Evolutionary conservation across 2,113 vertebrate species (phyloP), one percentile per base, ranked within the genome.

Genomic region (Cyanocitta stelleri): DNA sequence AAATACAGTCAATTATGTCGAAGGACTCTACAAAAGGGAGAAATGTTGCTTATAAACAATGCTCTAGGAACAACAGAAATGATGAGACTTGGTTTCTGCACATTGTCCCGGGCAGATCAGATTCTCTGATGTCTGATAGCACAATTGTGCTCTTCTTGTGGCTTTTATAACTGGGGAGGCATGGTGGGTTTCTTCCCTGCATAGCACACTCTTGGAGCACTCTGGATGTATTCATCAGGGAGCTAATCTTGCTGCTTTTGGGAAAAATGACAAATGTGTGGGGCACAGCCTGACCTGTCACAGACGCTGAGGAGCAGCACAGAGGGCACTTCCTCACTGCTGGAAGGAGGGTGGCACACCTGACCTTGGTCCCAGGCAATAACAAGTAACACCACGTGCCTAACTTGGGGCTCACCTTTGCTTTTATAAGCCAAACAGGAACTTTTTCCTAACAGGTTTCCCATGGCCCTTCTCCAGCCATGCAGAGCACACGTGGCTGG

Each of bases 281-380:
- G 22, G 46, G 13, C 16, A 37, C 41, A 81, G 71, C n/a, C 49
- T 77, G 85, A 22, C 24, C n/a, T 37, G 9, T 27, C 32, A 16
- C 54, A 69, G 80, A 13, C 0, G 0, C 23, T 5, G 6, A n/a
- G 41, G 61, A 78, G 13, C 35, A 51, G 62, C 0, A 1, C 26
- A 59, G 68, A 71, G 78, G 62, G 51, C 75, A 58, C 11, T 9
- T 58, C 59, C 43, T 67, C 3, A 0, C 64, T 5, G 1, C 55
- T 74, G 46, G 39, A n/a, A 58, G 37, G 46, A 81, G 72, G n/a
- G 10, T 85, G 75, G 68, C 64, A 84, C 4, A 2, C 16, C 35
- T 33, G 77, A 67, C 59, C 72, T 69, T 89, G 75, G 59, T 79
- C 41, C 55, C 33, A 48, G 59, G 26, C 46, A 73, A 46, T 37